Evolutionary conservation across 2,888 invertebrate species (phyloP), one percentile per base, ranked within the genome.

Genomic region (Dromius quadrimaculatus): DNA sequence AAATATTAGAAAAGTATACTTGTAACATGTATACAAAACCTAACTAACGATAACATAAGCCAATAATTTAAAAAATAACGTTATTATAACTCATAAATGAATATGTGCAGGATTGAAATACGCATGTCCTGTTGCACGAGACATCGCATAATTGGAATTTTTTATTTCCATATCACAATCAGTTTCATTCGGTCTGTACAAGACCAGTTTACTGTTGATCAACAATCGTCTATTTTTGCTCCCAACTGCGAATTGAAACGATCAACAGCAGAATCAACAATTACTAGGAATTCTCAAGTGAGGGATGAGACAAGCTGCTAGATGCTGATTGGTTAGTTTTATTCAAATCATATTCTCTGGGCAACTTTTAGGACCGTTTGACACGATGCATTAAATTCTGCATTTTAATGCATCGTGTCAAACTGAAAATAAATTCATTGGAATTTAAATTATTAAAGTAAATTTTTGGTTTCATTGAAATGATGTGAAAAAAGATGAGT

Each of bases 11-110:
- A 68, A 68, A 68, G 59, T 68, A 65, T 65, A 68, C 45, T 64
- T 47, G 50, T 47, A 64, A 64, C 36, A 68, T 68, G 68, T 68
- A 68, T 68, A 68, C 68, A 68, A 68, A 68, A 68, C 47, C 59
- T 59, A 68, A 43, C 59, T 68, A 68, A 68, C 54, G 62, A 62
- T 41, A 20, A 32, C 28, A 17, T 47, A 32, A 65, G 65, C 65
- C 65, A 65, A 65, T 65, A 65, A 65, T 65, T 65, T 65, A 65
- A 65, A 50, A 41, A 62, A 41, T 6, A 62, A 34, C 36, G 50
- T 50, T 47, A 45, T 32, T 45, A 20, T 62, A 38, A 64, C 32
- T 47, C 32, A 20, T 47, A 54, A 54, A 62, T 62, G 41, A 41
- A 62, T 62, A 41, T 41, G 62, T 62, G 62, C 62, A 62, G 41